phyloP scores from a whole-genome alignment of 2,888 invertebrate genomes.

The Norana najaformis region DNA sequence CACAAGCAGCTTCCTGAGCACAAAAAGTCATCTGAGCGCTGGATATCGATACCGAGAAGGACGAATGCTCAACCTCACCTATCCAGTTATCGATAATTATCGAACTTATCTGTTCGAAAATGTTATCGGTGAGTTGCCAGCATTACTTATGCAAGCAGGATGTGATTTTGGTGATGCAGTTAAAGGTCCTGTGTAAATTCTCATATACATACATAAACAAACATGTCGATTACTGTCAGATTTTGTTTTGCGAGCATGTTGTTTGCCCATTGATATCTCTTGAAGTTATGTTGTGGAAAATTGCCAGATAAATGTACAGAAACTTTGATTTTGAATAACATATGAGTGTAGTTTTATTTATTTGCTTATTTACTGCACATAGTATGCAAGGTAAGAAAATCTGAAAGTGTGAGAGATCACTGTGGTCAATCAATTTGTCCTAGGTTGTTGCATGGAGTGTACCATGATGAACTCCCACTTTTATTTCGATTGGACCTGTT shows the following conservation, averaged over 20 bases:
- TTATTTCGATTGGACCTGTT: no score
- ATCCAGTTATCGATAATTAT: conserved; percentile 86
- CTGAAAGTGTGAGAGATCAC: no score
- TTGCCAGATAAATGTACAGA: no score
- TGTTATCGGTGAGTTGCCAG: conserved; percentile 63
- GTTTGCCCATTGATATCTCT: neutral
- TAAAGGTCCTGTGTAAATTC: neutral
- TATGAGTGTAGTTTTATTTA: no score
- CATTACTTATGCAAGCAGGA: neutral
- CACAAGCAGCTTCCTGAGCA: conserved; percentile 86
- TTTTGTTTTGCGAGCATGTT: neutral
- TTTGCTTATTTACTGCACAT: no score
- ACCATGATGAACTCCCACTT: no score
- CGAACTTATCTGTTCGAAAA: conserved; percentile 89
- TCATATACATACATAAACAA: neutral
- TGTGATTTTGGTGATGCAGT: neutral
- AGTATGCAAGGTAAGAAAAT: no score
- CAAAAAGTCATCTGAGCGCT: conserved; percentile 84
- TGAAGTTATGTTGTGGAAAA: neutral
- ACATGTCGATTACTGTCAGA: neutral
- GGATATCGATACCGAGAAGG: conserved; percentile 86
- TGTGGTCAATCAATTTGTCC: no score
- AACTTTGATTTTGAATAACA: no score
- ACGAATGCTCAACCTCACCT: conserved; percentile 77
- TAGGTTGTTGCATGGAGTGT: no score